Evolutionary conservation across 23 tunicate genomes (phyloP), one percentile per base, ranked within the genome.

Genomic region (Halocynthia aurantium): DNA sequence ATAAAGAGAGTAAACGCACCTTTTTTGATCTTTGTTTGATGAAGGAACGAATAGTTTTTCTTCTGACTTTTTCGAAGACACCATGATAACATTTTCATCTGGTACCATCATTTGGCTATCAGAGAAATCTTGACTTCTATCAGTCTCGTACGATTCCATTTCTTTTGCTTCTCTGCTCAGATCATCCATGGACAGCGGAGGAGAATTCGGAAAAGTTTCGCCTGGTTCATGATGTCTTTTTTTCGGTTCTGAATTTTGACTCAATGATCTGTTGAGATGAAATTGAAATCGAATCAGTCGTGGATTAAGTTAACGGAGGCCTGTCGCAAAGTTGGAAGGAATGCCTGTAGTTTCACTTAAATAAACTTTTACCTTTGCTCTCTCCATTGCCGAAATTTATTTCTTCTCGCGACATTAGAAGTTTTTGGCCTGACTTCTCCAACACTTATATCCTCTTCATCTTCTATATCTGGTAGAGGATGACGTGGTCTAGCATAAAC

Each of bases 401-500:
- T 22, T 54, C 64, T 74, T 56, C 78, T 20, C 10, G 31, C 56
- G 10, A n/a, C 78, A 4, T 31, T 31, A 20, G 56, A 54, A 5
- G 78, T 74, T 7, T 54, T 15, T 13, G 62, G 78, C 56, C 56
- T 74, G 60, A 83, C 71, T 49, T 83, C 86, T 7, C 86, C 86
- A 13, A 83, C 86, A 40, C 86, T 83, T 20, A 83, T 44, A 56
- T 83, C 86, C 53, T 75, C 86, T 57, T 20, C 76, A 7, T 51
- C 55, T 9, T 44, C 12, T 20, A 22, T n/a, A 13, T 18, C 31
- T 15, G 81, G 86, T 9, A 66, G 66, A n/a, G 81, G 95, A 9
- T 79, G 76, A 9, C 95, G 84, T n/a, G 95, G 95, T 8, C 88
- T 80, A 10, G 84, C 69, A 61, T 88, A 88, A 13, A 84, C 61